A percentile compares a stretch with the other conserved stretches of the same genome.
These are phyloP conservation scores for Rhinoraja longicauda DNA, from an alignment of 2,797 vertebrate genomes.

Conservation along the genomic window DNA sequence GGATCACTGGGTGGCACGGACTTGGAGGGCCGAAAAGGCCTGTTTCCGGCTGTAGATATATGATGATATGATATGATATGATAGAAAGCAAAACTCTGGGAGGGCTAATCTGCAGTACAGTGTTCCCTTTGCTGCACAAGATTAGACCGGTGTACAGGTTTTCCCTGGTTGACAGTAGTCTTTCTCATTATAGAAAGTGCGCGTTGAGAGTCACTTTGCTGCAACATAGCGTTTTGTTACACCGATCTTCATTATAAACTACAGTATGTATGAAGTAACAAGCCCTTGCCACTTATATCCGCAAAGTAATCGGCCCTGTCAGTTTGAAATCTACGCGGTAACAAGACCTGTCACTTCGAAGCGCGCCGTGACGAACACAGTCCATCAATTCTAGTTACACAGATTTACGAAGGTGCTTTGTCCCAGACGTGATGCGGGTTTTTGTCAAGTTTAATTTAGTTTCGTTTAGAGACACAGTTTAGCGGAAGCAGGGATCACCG, in stretches of 20 bases:
- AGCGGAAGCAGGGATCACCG: too few relatives aligned
- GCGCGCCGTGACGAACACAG: background rate
- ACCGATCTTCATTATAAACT: constrained; percentile 8
- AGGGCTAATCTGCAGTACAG: background rate
- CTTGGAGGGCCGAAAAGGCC: too few relatives aligned
- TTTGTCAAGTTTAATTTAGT: background rate
- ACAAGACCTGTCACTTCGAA: constrained; percentile 19
- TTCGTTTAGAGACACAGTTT: too few relatives aligned
- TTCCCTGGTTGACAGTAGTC: background rate
- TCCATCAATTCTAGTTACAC: constrained; percentile 14
- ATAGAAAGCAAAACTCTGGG: background rate
- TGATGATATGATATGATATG: too few relatives aligned
- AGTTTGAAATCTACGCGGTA: constrained; percentile 16
- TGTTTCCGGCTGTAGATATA: too few relatives aligned
- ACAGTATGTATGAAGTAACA: background rate
- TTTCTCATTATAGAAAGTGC: background rate
- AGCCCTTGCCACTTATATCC: background rate
- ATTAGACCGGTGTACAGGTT: too few relatives aligned
- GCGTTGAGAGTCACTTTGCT: background rate
- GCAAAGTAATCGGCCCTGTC: constrained; percentile 25
- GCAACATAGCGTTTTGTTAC: background rate
- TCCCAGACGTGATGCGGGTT: background rate
- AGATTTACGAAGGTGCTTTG: background rate
- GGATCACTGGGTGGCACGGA: too few relatives aligned
- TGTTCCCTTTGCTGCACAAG: background rate